Evolutionary conservation across 2,888 invertebrate genomes (phyloP), one percentile per base, ranked within the genome.

Genomic region (Temnothorax unifasciatus): DNA sequence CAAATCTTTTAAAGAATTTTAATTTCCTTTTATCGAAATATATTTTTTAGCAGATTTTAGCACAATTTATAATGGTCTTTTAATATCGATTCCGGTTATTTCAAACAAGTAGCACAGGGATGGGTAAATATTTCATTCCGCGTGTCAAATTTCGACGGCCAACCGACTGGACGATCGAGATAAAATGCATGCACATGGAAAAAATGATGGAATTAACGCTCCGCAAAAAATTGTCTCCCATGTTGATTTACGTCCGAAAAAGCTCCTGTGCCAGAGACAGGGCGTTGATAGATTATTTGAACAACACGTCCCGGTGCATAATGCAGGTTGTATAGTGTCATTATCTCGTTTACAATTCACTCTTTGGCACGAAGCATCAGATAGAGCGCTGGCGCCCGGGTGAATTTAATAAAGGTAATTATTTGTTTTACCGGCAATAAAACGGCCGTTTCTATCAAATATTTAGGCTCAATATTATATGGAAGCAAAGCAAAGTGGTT

Each of bases 201-300:
- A 79, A 79, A 79, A 71, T 79, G 71, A 79, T 79, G 47, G 44
- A 79, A 71, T 71, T 79, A 77, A 79, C 71, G 71, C 34, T 34
- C 71, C 47, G 57, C 71, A 79, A 79, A 79, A 79, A 79, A 79
- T 59, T 71, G 79, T 71, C 71, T 47, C 57, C 71, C 54, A 54
- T 76, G 44, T 77, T 66, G 64, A 76, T 75, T 73, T 64, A 82
- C 82, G 66, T 69, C 41, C 47, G 50, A 59, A 83, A 50, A 63
- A 57, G 21, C 57, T 29, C 44, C 44, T 57, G 47, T 79, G 79
- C 8, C 73, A 71, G 79, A 47, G 71, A 79, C 71, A 71, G 79
- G 57, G 44, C 75, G 57, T 29, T 76, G 73, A 85, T 83, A 77
- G 85, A 83, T 85, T 85, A 85, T 85, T 85, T 83, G 61, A 59